Conservation (phyloP, 2,113 vertebrate species). For the Spheniscus mendiculus region DNA sequence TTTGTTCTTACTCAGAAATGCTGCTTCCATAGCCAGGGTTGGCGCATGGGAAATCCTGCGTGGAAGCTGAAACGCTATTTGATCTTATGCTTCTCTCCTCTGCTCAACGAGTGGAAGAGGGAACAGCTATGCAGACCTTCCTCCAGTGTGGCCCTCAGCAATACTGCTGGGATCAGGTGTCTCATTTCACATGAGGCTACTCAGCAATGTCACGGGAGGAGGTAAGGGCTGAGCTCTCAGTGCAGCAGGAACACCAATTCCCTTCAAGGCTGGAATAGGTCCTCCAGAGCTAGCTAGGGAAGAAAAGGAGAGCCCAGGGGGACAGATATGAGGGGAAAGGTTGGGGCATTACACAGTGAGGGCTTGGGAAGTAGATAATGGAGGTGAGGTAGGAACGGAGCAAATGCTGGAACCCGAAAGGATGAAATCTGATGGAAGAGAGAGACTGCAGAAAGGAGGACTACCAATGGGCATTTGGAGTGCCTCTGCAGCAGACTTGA, state of each 20-base stretch:
- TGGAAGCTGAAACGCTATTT: not conserved
- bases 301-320: not conserved
- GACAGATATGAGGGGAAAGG: not conserved
- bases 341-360: rapidly evolving
- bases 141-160: not conserved
- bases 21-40: not conserved
- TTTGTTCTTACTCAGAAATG: not conserved
- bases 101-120: not conserved
- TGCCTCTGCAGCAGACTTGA: not conserved
- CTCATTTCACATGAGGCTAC: not conserved
- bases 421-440: not conserved
- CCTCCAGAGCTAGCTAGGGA: not conserved
- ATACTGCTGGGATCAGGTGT: not conserved
- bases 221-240: not conserved
- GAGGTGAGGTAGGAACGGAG: not conserved
- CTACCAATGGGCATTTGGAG: not conserved
- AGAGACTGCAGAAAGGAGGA: not conserved
- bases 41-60: rapidly evolving
- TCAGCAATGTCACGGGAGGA: not conserved
- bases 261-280: not conserved
- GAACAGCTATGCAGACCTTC: not conserved
- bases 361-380: not conserved
- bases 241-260: not conserved
- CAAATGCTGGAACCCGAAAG: not conserved
- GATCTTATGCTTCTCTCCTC: not conserved